Conservation (phyloP, 2,113 vertebrate genomes). For the Pollimyrus isidori region DNA sequence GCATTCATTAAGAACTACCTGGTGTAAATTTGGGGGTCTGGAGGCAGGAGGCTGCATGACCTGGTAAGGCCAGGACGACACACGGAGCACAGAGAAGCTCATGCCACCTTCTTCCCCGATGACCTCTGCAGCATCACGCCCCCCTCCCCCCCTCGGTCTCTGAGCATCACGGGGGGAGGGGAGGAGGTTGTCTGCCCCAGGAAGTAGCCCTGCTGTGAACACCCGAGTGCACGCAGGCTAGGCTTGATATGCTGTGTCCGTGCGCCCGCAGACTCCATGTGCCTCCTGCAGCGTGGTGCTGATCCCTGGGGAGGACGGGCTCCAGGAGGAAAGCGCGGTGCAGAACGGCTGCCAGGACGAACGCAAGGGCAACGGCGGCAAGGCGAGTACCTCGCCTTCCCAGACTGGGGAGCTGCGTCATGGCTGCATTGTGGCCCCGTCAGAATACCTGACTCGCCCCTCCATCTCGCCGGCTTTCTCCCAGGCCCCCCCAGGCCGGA, state of each 20-base stretch:
- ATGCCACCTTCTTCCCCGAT: slow-evolving; percentile 5
- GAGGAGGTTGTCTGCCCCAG: too few species aligned
- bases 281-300: slow-evolving; percentile 67
- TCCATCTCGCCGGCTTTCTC: neutral
- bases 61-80: slow-evolving; percentile 12
- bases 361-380: slow-evolving; percentile 61
- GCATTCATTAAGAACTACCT: neutral
- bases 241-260: neutral
- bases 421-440: neutral
- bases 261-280: slow-evolving; percentile 63
- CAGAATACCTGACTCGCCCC: neutral
- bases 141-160: neutral
- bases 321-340: slow-evolving; percentile 61
- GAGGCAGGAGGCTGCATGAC: neutral
- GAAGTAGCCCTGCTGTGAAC: neutral
- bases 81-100: slow-evolving; percentile 9
- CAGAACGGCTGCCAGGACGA: slow-evolving; percentile 79
- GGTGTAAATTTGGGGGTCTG: neutral
- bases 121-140: neutral
- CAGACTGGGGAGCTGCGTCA: slow-evolving; percentile 57
- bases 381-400: slow-evolving; percentile 64
- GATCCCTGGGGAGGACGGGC: slow-evolving; percentile 58
- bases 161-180: neutral
- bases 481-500: slow-evolving; percentile 60
- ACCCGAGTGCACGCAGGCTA: neutral